Conservation (phyloP, 1,140 invertebrate species). For the Dolichoris vasculosae region DNA sequence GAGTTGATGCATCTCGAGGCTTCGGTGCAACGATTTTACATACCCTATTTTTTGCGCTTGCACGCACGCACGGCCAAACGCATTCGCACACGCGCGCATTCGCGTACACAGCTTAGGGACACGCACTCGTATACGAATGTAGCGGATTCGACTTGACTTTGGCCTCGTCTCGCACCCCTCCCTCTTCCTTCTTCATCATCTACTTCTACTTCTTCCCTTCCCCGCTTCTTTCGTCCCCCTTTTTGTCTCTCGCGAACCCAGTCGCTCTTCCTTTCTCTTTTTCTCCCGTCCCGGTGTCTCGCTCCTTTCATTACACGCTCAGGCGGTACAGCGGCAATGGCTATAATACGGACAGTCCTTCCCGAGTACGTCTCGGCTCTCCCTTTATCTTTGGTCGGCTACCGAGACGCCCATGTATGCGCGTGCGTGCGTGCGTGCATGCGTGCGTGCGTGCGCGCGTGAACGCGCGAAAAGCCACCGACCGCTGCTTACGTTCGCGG, state of each 20-base stretch:
- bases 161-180: conserved; percentile 20
- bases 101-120: too few relatives aligned
- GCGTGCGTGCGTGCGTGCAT: not conserved
- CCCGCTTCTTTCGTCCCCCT: conserved; percentile 1
- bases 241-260: conserved; percentile 9
- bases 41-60: not conserved
- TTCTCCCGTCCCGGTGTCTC: not conserved
- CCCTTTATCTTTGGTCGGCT: conserved; percentile 9
- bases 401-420: not conserved
- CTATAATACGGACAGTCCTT: not conserved
- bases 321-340: not conserved
- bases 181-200: not conserved
- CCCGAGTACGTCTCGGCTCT: not conserved
- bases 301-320: conserved; percentile 33
- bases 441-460: not conserved
- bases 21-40: not conserved
- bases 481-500: not conserved
- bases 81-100: not conserved
- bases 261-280: not conserved
- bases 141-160: conserved; percentile 35
- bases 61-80: too few relatives aligned
- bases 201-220: not conserved
- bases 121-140: not conserved
- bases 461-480: not conserved
- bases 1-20: not conserved